These are phyloP conservation scores for Sebastes schlegelii DNA, from an alignment of 2,113 vertebrate genomes.

Conservation along the genomic window DNA sequence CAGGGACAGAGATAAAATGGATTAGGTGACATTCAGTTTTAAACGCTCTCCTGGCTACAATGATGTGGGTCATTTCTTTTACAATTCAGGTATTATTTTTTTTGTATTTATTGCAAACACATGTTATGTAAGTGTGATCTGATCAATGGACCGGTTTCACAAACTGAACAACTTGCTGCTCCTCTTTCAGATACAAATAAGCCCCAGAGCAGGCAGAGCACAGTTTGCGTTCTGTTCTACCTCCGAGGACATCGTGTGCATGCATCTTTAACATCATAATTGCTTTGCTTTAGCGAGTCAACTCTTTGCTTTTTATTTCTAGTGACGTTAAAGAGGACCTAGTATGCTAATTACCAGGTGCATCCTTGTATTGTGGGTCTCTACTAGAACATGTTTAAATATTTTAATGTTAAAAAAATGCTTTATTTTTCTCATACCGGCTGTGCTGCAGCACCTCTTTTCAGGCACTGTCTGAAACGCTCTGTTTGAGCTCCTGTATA, in stretches of 20 bases:
- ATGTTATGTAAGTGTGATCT: not conserved
- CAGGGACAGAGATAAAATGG: conserved; percentile 52
- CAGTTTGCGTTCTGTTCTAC: not conserved
- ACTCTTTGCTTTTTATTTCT: not conserved
- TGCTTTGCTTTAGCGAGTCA: not conserved
- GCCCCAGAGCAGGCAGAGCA: not conserved
- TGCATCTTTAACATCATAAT: no score
- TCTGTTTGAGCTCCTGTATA: no score
- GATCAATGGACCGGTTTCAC: not conserved
- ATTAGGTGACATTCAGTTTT: conserved; percentile 33
- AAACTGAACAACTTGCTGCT: not conserved
- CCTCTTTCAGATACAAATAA: not conserved
- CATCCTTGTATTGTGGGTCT: no score
- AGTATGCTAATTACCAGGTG: no score
- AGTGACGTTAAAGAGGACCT: no score
- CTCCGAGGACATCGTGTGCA: not conserved
- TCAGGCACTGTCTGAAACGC: no score
- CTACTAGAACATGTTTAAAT: no score
- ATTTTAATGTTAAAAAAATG: no score
- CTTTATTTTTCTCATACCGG: no score
- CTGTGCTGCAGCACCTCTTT: no score
- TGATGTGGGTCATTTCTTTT: not conserved
- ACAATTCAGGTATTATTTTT: not conserved
- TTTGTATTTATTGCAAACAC: not conserved
- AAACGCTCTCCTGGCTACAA: conserved; percentile 1